These are phyloP conservation scores for Ictalurus furcatus DNA, from an alignment of 2,113 vertebrate genomes.

Conservation along the genomic window DNA sequence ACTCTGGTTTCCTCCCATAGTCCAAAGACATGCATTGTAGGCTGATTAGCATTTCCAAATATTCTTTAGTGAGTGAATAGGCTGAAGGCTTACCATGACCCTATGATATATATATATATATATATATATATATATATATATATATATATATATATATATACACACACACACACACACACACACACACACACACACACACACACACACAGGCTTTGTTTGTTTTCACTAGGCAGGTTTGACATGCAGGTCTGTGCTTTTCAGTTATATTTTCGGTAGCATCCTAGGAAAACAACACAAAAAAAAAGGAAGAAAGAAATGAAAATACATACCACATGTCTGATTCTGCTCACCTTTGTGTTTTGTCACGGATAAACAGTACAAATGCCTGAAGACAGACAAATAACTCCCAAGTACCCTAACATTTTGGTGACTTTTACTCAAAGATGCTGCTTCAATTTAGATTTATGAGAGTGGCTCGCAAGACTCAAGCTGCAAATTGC, in stretches of 20 bases:
- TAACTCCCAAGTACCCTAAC: constrained; percentile 34
- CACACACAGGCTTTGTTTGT: background rate
- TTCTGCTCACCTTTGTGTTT: background rate
- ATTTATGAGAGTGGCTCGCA: constrained; percentile 40
- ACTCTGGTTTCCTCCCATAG: too few relatives aligned
- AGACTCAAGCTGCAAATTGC: constrained; percentile 47
- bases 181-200: too few relatives aligned
- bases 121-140: too few relatives aligned
- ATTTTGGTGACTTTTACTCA: constrained; percentile 45
- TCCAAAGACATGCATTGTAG: too few relatives aligned
- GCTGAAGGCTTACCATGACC: too few relatives aligned
- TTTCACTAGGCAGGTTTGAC: background rate
- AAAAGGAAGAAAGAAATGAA: background rate
- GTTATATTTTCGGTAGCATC: background rate
- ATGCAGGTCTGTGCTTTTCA: background rate
- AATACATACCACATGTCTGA: constrained; percentile 4
- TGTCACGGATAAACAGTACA: constrained; percentile 39
- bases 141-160: background rate
- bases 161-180: background rate
- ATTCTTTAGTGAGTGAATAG: too few relatives aligned
- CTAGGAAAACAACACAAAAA: background rate
- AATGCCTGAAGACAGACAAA: constrained; percentile 36
- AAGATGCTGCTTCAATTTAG: constrained; percentile 36
- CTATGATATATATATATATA: background rate
- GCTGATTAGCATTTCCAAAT: too few relatives aligned